Evolutionary conservation across 1,140 invertebrate species (phyloP), one percentile per base, ranked within the genome.

Genomic region (Bombus vancouverensis): DNA sequence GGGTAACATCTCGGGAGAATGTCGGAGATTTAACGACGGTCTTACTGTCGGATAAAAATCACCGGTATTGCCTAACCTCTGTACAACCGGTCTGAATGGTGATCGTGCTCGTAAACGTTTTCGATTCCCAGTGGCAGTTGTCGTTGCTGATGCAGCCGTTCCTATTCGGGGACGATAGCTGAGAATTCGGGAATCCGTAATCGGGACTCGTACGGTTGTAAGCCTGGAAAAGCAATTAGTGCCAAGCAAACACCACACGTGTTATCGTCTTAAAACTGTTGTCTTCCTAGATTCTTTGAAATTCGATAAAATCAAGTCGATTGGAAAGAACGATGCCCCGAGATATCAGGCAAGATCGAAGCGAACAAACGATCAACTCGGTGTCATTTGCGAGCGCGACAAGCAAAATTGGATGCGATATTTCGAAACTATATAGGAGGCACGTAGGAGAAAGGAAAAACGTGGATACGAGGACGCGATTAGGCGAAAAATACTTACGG

Each of bases 101-200:
- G 83, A 95, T 92, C 13, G 94, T 95, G 80, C 94, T 95, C 86
- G 93, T 95, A 88, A 92, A 95, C n/a, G 92, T 95, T 93, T 94
- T 95, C 68, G 88, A 91, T 71, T 91, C 92, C 68, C 90, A 89
- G 68, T 93, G 91, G 89, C 81, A 88, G 37, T 93, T 80, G 76
- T 91, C 92, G 72, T 91, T 92, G 18, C 59, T 89, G 73, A 87
- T 72, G 66, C 72, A 79, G 57, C 87, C 92, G 80, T 93, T 93
- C 13, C 75, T 87, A 53, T 84, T 89, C 28, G 53, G 72, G 13
- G 88, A 73, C 72, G 82, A 62, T 44, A 85, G 83, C 62, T 86
- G 86, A 59, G 75, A 88, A 74, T 83, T 87, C 34, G 77, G 88
- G 34, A 18, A 89, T 86, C 88, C 88, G 79, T 77, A 85, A 68